Evolutionary conservation across 1,140 invertebrate genomes (phyloP).

Genomic region (Drosophila arawakana): DNA sequence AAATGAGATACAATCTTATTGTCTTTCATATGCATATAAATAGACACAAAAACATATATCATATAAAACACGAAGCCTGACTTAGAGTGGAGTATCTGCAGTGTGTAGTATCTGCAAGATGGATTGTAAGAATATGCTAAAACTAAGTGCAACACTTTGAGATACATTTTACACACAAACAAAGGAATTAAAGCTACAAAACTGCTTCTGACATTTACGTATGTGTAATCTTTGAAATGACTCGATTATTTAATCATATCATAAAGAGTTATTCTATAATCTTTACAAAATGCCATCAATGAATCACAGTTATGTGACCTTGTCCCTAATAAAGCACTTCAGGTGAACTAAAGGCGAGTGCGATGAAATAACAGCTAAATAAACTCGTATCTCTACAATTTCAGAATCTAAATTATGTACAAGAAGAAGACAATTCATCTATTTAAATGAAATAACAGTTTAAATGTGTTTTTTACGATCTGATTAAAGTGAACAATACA

Average conservation of each 20-base stretch:
- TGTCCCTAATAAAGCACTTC: conserved; percentile 25
- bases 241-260: conserved; percentile 33
- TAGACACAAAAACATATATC: background rate
- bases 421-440: background rate
- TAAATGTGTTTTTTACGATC: background rate
- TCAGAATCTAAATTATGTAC: background rate
- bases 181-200: conserved; percentile 5
- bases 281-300: background rate
- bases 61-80: background rate
- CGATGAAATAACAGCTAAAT: background rate
- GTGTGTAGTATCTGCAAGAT: conserved; percentile 27
- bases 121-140: conserved; percentile 44
- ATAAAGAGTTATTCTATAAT: conserved; percentile 3
- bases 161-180: background rate
- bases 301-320: conserved; percentile 32
- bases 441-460: too few species aligned
- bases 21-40: background rate
- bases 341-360: conserved; percentile 17
- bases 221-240: conserved; percentile 6
- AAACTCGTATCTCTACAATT: background rate
- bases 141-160: conserved; percentile 29
- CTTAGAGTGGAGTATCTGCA: background rate
- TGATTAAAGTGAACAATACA: conserved; percentile 20
- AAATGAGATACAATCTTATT: conserved; percentile 62
- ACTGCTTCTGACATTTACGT: conserved; percentile 12